Conservation (phyloP, 2,888 invertebrate species). For the Pristionchus entomophagus region DNA sequence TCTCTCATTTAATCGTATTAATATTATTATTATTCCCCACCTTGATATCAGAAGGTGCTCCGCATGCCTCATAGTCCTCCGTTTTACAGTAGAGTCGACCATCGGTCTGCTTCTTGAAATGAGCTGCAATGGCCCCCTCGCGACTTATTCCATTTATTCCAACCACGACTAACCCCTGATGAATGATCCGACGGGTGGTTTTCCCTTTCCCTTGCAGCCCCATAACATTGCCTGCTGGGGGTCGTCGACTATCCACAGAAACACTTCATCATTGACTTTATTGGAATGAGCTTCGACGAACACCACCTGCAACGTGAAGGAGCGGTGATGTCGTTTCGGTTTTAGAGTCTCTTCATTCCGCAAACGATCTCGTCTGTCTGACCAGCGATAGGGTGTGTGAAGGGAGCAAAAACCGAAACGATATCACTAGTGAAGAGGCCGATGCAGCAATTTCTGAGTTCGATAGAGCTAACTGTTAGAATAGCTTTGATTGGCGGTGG, state of each 20-base stretch:
- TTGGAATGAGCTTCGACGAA: constrained; percentile 24
- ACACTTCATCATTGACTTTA: background rate
- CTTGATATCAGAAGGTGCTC: background rate
- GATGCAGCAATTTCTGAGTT: no score
- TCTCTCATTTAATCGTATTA: no score
- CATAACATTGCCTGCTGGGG: constrained; percentile 35
- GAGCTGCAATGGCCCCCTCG: background rate
- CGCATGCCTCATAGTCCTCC: constrained; percentile 7
- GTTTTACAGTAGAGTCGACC: constrained; percentile 11
- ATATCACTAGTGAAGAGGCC: no score
- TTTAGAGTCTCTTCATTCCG: no score
- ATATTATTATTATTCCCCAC: background rate
- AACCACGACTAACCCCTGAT: background rate
- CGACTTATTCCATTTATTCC: background rate
- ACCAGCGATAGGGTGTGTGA: no score
- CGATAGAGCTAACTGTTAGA: no score
- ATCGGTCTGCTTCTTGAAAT: constrained; percentile 7
- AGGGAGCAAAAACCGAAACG: no score
- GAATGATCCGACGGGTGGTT: constrained; percentile 9
- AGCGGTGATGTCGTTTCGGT: no score
- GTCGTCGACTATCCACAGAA: constrained; percentile 34
- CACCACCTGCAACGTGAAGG: background rate
- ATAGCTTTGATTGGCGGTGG: no score
- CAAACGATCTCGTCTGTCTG: no score
- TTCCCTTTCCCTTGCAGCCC: constrained; percentile 24